Conservation (phyloP, 2,797 vertebrate genomes). For the Crenuchus spilurus region DNA sequence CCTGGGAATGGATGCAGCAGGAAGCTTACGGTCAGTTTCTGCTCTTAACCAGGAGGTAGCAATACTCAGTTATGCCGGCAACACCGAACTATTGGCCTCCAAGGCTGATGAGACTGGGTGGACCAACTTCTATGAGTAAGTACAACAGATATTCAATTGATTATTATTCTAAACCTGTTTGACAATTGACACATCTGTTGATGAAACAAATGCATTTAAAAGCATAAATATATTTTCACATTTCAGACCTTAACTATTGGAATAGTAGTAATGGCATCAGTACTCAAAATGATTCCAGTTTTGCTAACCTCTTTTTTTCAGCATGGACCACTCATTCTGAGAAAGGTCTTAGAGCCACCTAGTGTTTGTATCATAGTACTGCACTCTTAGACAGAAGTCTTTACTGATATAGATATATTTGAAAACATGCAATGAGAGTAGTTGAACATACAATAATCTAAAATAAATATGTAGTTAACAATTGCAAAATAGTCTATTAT, state of each 20-base stretch:
- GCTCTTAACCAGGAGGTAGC: constrained; percentile 85
- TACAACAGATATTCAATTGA: constrained; percentile 21
- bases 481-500: no score
- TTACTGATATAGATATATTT: neutral
- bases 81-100: constrained; percentile 85
- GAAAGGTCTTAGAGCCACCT: constrained; percentile 43
- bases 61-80: constrained; percentile 85
- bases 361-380: constrained; percentile 36
- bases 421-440: no score
- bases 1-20: constrained; percentile 80
- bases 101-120: constrained; percentile 90
- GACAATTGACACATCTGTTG: neutral
- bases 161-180: neutral
- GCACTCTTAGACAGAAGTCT: neutral
- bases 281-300: neutral
- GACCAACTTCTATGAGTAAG: constrained; percentile 92
- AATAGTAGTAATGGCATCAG: neutral
- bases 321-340: neutral
- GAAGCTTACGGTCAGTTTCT: constrained; percentile 86
- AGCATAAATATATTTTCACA: neutral
- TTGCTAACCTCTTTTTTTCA: neutral
- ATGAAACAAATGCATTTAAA: no score
- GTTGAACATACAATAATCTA: no score
- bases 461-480: no score
- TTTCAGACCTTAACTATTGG: neutral